Evolutionary conservation across 2,113 vertebrate genomes (phyloP).

Genomic region (Misgurnus anguillicaudatus): DNA sequence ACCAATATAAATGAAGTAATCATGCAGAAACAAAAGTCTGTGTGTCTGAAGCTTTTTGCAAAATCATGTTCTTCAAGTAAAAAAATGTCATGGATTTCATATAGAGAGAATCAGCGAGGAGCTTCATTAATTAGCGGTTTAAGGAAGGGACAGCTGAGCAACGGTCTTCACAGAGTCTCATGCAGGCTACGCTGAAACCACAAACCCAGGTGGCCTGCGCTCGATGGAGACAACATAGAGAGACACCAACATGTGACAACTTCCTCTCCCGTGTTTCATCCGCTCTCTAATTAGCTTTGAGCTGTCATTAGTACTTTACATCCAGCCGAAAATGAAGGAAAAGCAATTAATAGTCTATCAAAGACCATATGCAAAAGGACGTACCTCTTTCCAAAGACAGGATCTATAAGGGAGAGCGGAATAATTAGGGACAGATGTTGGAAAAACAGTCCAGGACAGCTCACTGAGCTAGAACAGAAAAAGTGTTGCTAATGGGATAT

Average conservation of each 20-base stretch:
- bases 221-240: conserved; percentile 30
- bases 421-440: conserved; percentile 81
- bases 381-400: conserved; percentile 67
- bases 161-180: background rate
- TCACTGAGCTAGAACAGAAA: conserved; percentile 78
- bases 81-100: background rate
- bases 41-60: background rate
- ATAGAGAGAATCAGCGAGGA: background rate
- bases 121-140: conserved; percentile 37
- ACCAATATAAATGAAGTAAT: no score
- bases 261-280: conserved; percentile 64
- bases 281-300: conserved; percentile 74
- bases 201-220: conserved; percentile 58
- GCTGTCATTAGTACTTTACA: conserved; percentile 73
- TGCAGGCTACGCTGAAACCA: background rate
- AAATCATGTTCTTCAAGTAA: background rate
- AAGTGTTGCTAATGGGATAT: conserved; percentile 71
- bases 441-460: conserved; percentile 70
- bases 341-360: conserved; percentile 74
- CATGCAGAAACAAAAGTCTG: no score
- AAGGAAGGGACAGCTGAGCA: conserved; percentile 20
- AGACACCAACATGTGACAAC: conserved; percentile 63
- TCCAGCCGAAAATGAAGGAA: conserved; percentile 60
- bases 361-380: conserved; percentile 72
- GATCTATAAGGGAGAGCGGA: conserved; percentile 67